Evolutionary conservation across 2,888 invertebrate species (phyloP).

Genomic region (Drosophila cognata): DNA sequence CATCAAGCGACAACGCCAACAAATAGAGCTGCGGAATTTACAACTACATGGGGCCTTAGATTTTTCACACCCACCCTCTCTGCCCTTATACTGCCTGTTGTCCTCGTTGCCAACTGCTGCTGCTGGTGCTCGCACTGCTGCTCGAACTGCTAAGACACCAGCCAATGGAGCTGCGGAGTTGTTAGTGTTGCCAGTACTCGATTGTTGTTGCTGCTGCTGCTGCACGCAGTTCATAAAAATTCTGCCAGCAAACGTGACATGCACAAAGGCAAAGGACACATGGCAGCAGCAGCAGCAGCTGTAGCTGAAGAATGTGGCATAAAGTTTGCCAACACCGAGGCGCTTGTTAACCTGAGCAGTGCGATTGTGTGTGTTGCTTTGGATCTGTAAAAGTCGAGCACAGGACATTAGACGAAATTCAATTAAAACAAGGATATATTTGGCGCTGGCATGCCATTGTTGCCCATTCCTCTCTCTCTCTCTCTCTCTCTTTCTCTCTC

Average conservation of each 20-base stretch:
- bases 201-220: constrained; percentile 25
- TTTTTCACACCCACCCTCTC: constrained; percentile 5
- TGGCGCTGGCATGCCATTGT: constrained; percentile 53
- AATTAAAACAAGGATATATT: constrained; percentile 77
- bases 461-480: not conserved
- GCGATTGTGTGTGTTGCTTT: constrained; percentile 5
- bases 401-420: constrained; percentile 74
- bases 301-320: constrained; percentile 64
- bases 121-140: not conserved
- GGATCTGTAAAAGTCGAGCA: constrained; percentile 25
- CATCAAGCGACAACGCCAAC: constrained; percentile 52
- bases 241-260: constrained; percentile 77
- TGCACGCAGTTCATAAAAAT: constrained; percentile 78
- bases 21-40: constrained; percentile 77
- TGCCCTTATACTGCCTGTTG: constrained; percentile 6
- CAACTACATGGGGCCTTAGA: constrained; percentile 61
- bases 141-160: constrained; percentile 48
- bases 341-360: constrained; percentile 71
- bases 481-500: not conserved
- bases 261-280: constrained; percentile 76
- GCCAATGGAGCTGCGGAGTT: constrained; percentile 41
- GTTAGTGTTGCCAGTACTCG: constrained; percentile 37
- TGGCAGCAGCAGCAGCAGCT: constrained; percentile 38
- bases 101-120: constrained; percentile 22
- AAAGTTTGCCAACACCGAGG: constrained; percentile 54